phyloP scores from a whole-genome alignment of 1,140 invertebrate species.

The Camponotus floridanus region DNA sequence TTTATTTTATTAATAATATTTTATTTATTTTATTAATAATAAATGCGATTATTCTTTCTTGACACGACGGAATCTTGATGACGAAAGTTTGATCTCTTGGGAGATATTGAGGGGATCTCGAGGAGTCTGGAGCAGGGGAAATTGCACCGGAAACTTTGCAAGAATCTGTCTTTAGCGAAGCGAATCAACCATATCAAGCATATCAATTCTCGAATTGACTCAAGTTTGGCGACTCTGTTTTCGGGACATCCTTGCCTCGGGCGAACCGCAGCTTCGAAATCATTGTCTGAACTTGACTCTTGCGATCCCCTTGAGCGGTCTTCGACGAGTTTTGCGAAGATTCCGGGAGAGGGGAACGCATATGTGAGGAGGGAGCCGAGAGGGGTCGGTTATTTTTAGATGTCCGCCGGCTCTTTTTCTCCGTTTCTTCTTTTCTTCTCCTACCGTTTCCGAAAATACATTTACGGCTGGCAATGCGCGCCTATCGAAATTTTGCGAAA shows the following conservation, averaged over 20 bases:
- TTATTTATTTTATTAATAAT: no score
- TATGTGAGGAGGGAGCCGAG: not conserved
- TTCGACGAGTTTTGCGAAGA: conserved; percentile 53
- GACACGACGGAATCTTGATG: not conserved
- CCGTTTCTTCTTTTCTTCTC: conserved; percentile 46
- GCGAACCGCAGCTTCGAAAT: not conserved
- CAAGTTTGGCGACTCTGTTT: not conserved
- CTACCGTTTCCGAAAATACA: conserved; percentile 41
- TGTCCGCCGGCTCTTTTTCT: conserved; percentile 43
- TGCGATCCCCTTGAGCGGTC: conserved; percentile 5
- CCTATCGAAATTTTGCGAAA: not conserved
- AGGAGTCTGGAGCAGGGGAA: not conserved
- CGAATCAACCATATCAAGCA: not conserved
- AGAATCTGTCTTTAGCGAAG: not conserved
- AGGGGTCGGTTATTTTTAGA: conserved; percentile 64
- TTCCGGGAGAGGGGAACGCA: not conserved
- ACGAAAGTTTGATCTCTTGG: not conserved
- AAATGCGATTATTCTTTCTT: not conserved
- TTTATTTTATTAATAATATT: no score
- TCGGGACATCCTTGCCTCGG: not conserved
- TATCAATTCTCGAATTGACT: not conserved
- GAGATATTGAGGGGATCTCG: not conserved
- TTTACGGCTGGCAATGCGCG: not conserved
- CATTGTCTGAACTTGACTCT: conserved; percentile 42
- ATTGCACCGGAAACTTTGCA: no score